Evolutionary conservation across 2,797 vertebrate species (phyloP), one percentile per base, ranked within the genome.

Genomic region (Lithobates pipiens): DNA sequence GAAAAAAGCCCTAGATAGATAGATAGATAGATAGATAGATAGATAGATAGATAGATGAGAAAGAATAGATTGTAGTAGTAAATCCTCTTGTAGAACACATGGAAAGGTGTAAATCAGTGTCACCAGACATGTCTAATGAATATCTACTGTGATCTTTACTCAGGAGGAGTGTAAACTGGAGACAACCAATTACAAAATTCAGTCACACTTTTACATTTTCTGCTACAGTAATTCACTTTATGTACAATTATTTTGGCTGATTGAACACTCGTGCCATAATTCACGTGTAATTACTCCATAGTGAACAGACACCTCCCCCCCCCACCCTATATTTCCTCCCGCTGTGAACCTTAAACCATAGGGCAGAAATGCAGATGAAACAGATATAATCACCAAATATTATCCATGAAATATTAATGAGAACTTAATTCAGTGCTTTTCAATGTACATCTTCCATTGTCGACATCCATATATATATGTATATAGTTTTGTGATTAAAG

Each of bases 191-290:
- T 94, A 94, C 90, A 93, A 92, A 95, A 94, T 94, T 94, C 92
- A 95, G 93, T 95, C 95, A 95, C 95, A 95, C 95, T 95, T 96
- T 91, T 94, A 94, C 94, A 95, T 94, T 94, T 95, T 95, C 94
- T 95, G 94, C 94, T 95, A 95, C 93, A 93, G 93, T 95, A 95
- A 95, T 94, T 95, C 92, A 94, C 94, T 95, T 95, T 95, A 95
- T 95, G 93, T 94, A 92, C 94, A 95, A 94, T 95, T 95, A 96
- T 95, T 95, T 92, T 93, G 94, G 91, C 91, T 95, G 95, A 95
- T 93, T 94, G 95, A 95, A 95, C 91, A 89, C 93, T 95, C 93
- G 94, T 94, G 93, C 94, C 92, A 92, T 95, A 95, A 95, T 95
- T 96, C 95, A 95, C 93, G 94, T 94, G 93, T 94, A 95, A 95